Base-by-base conservation (phyloP, 2,113 vertebrate species). In the Piprites chloris region DNA sequence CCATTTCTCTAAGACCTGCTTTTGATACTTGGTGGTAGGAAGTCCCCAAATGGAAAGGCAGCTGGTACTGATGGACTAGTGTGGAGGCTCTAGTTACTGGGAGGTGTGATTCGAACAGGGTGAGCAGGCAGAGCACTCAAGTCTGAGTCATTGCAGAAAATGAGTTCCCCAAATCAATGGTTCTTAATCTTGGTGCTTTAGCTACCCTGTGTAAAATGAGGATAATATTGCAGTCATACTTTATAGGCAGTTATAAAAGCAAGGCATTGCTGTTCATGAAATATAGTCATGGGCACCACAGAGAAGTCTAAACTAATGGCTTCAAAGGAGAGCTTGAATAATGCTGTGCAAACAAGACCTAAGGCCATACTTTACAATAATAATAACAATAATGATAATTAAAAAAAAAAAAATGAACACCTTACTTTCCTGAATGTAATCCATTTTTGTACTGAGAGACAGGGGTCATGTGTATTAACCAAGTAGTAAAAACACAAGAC, bases 221-320 rank as follows among this genome's bases (percentile, higher is more conserved):
- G 27, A 56, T 59, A 86, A 86, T 72, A 85, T 67, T 87, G n/a
- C 39, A 78, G 77, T 37, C 33, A 53, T 52, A 79, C n/a, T 90
- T 94, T 61, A 78, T 23, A 73, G 66, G 44, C 39, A 61, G 49
- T 46, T 72, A 44, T 85, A 92, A 85, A 87, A 92, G 28, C 65
- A 68, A 91, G 33, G 19, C 77, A 61, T 52, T 94, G 39, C 33
- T 2, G 2, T 44, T 87, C 26, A 30, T 78, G 44, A 93, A 95
- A 86, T 55, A 78, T 20, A 41, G 65, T 74, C 33, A 55, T 71
- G 30, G 23, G 16, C 14, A 39, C 37, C 35, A 72, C 35, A 49
- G n/a, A 91, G 77, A 91, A 73, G 50, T 94, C 71, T 87, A 89
- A 94, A 95, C 41, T 83, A 94, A 78, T 76, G 9, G 6, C 21